Evolutionary conservation across 2,888 invertebrate genomes (phyloP).

Genomic region (Orchesellides sinensis): DNA sequence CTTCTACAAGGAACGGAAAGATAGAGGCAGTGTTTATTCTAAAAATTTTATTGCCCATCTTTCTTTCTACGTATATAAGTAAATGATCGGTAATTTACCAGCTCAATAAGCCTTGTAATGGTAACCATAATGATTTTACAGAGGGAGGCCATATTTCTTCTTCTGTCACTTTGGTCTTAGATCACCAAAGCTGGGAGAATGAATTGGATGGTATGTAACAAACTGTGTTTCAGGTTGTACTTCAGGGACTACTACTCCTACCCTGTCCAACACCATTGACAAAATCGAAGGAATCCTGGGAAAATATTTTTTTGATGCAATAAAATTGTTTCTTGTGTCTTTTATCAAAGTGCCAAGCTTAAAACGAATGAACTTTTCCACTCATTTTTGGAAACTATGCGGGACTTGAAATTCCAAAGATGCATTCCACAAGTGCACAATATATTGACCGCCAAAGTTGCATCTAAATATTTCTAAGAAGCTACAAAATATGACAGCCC

Average conservation of each 20-base stretch:
- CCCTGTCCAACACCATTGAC: not conserved
- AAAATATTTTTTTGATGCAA: slow-evolving; percentile 55
- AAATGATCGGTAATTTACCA: slow-evolving; percentile 68
- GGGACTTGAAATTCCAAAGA: too few species aligned
- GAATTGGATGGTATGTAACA: slow-evolving; percentile 16
- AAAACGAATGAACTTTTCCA: slow-evolving; percentile 23
- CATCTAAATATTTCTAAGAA: not conserved
- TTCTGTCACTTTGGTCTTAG: slow-evolving; percentile 56
- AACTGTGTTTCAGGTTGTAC: slow-evolving; percentile 4
- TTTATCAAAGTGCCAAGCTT: slow-evolving; percentile 23
- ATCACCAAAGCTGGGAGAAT: slow-evolving; percentile 14
- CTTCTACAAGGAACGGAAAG: not conserved
- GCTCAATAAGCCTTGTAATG: slow-evolving; percentile 69
- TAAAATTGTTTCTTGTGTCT: slow-evolving; percentile 35
- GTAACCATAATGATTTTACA: slow-evolving; percentile 73
- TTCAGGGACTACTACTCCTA: not conserved
- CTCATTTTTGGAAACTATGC: not conserved
- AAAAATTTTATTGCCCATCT: slow-evolving; percentile 51
- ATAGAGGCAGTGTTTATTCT: slow-evolving; percentile 4
- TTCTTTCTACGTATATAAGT: slow-evolving; percentile 50
- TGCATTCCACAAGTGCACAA: too few species aligned
- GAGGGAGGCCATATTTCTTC: slow-evolving; percentile 67
- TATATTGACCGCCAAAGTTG: too few species aligned
- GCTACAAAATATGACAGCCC: not conserved
- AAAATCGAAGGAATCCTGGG: slow-evolving; percentile 40